A percentile compares a stretch with the other conserved stretches of the same genome.
phyloP scores from a whole-genome alignment of 2,888 invertebrate species.

The Dinocampus coccinellae region DNA sequence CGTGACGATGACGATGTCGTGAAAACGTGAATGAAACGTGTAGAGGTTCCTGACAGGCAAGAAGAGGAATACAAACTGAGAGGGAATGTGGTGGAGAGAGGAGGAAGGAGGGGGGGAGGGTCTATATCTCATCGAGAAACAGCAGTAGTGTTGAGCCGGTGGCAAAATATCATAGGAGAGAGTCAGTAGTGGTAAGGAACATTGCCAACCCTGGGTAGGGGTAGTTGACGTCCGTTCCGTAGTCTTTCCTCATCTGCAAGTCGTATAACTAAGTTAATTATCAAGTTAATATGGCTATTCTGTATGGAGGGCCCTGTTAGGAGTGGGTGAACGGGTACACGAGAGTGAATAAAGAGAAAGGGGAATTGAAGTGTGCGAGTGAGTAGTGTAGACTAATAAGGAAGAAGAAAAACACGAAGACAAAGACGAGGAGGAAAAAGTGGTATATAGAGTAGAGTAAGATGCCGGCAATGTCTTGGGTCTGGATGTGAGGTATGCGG shows the following conservation, averaged over 20 bases:
- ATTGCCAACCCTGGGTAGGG: slow-evolving; percentile 68
- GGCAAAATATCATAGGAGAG: slow-evolving; percentile 31
- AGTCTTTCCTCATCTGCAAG: slow-evolving; percentile 84
- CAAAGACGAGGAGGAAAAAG: slow-evolving; percentile 40
- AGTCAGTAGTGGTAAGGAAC: slow-evolving; percentile 64
- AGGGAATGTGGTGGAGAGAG: no score
- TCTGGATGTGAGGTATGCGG: slow-evolving; percentile 14
- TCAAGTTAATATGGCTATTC: slow-evolving; percentile 90
- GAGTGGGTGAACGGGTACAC: slow-evolving; percentile 63
- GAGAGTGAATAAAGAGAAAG: slow-evolving; percentile 42
- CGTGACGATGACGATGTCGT: slow-evolving; percentile 18
- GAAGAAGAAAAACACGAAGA: slow-evolving; percentile 30
- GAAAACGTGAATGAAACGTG: slow-evolving; percentile 14
- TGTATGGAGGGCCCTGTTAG: slow-evolving; percentile 74
- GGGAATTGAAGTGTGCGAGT: slow-evolving; percentile 44
- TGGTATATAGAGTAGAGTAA: slow-evolving; percentile 23
- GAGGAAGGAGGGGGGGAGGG: no score
- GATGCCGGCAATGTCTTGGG: slow-evolving; percentile 32
- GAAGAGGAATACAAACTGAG: slow-evolving; percentile 69
- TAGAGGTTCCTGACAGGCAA: slow-evolving; percentile 66
- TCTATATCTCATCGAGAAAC: slow-evolving; percentile 66
- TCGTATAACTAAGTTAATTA: slow-evolving; percentile 92
- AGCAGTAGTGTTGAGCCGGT: slow-evolving; percentile 51
- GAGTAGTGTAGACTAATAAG: slow-evolving; percentile 40
- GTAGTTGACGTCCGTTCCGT: slow-evolving; percentile 69